Conservation (phyloP, 2,797 vertebrate species). For the Oreochromis mossambicus region DNA sequence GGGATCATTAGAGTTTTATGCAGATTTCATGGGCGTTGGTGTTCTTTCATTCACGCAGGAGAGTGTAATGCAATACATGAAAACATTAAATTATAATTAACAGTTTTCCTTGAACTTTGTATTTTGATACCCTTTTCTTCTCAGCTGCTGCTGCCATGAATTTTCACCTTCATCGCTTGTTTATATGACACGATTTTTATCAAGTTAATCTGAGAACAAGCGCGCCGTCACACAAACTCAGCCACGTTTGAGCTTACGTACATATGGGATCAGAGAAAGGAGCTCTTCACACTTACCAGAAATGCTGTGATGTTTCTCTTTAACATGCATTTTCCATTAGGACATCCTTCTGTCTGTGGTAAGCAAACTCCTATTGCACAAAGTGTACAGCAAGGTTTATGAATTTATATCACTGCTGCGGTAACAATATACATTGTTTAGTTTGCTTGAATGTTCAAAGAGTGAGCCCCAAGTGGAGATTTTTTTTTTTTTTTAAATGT, state of each 20-base stretch:
- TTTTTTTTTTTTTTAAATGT: fast-evolving
- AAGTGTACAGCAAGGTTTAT: neutral
- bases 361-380: neutral
- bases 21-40: neutral
- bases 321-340: neutral
- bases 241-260: neutral
- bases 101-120: neutral
- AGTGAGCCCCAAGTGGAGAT: neutral
- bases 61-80: neutral
- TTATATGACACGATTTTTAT: neutral
- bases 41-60: neutral
- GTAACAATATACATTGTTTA: neutral
- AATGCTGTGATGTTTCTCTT: neutral
- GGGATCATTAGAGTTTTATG: neutral
- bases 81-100: neutral
- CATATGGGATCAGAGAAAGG: neutral
- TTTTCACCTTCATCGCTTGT: neutral
- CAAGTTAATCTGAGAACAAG: neutral
- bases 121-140: neutral
- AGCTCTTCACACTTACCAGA: neutral
- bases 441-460: neutral
- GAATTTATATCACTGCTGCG: neutral
- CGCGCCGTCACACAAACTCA: neutral
- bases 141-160: neutral
- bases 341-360: neutral